Conservation (phyloP, 2,888 invertebrate species). For the Tolmerus cingulatus region DNA sequence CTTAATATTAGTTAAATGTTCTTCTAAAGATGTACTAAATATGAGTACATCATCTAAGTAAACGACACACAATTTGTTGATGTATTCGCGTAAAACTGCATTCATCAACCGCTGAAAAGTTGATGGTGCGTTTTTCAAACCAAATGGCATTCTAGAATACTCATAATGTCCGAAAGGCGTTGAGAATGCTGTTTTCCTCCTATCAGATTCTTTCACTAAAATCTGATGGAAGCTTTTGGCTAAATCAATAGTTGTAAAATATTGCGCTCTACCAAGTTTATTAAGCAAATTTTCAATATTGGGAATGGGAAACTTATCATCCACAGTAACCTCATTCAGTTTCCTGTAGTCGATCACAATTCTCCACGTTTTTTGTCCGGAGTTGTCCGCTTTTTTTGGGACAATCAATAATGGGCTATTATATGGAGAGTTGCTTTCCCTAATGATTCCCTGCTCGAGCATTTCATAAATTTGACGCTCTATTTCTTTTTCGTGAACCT, state of each 20-base stretch:
- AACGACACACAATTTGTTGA: no score
- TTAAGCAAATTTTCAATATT: constrained; percentile 49
- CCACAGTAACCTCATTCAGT: constrained; percentile 47
- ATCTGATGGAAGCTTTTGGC: constrained; percentile 47
- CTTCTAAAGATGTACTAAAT: constrained; percentile 44
- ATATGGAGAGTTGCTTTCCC: no score
- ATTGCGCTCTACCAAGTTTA: no score
- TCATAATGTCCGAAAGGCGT: constrained; percentile 7
- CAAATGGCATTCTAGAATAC: not conserved
- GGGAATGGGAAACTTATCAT: constrained; percentile 49
- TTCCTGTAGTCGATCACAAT: constrained; percentile 44
- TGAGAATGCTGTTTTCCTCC: constrained; percentile 42
- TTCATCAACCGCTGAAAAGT: constrained; percentile 45
- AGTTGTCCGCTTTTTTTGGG: constrained; percentile 47
- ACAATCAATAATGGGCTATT: constrained; percentile 48
- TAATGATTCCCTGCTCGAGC: no score
- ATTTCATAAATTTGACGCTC: no score
- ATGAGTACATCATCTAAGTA: no score
- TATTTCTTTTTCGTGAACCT: constrained; percentile 44
- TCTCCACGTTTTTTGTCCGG: constrained; percentile 46
- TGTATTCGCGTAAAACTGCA: no score
- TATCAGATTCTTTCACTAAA: constrained; percentile 39
- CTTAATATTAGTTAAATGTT: constrained; percentile 43
- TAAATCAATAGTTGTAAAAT: constrained; percentile 44
- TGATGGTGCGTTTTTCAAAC: constrained; percentile 21